A percentile compares a stretch with the other conserved stretches of the same genome.
phyloP scores from a whole-genome alignment of 53 echinoderm and acorn worm genomes.

The Actinopyga echinites region DNA sequence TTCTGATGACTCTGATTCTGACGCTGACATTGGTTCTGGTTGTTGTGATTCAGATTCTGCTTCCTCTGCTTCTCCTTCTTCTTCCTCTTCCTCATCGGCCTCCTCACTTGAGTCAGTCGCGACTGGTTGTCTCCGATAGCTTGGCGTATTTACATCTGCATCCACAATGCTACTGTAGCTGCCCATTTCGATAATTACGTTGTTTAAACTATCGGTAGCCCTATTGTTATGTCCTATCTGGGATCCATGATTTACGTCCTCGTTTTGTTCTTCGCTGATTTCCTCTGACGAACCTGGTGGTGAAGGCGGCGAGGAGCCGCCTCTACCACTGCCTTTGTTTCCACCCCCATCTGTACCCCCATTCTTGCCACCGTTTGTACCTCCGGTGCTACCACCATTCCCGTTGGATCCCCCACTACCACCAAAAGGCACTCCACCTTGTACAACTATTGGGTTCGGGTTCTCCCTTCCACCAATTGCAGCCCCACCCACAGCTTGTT shows the following conservation, averaged over 20 bases:
- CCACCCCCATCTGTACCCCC: no score
- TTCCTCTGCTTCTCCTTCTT: neutral
- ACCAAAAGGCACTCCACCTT: slow-evolving; percentile 4
- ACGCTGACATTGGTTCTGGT: neutral
- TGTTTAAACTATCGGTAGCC: no score
- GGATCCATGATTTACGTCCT: neutral
- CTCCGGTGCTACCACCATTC: neutral
- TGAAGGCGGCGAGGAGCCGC: no score
- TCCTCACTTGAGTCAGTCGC: neutral
- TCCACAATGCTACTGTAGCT: neutral
- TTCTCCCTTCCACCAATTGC: neutral
- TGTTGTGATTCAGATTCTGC: neutral
- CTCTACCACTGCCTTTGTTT: no score
- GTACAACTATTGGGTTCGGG: neutral
- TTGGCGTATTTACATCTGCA: neutral
- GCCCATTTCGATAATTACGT: neutral
- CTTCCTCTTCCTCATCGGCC: neutral
- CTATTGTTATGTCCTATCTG: neutral
- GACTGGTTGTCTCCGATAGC: neutral
- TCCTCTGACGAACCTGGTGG: neutral
- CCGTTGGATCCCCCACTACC: neutral
- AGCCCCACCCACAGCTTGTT: no score
- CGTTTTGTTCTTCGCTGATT: neutral
- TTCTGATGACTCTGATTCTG: slow-evolving; percentile 2
- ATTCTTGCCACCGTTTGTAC: no score